Percentiles rank a stretch among this genome's conserved stretches.
phyloP scores from a whole-genome alignment of 2,113 vertebrate genomes.

The Platycercus adscitus region DNA sequence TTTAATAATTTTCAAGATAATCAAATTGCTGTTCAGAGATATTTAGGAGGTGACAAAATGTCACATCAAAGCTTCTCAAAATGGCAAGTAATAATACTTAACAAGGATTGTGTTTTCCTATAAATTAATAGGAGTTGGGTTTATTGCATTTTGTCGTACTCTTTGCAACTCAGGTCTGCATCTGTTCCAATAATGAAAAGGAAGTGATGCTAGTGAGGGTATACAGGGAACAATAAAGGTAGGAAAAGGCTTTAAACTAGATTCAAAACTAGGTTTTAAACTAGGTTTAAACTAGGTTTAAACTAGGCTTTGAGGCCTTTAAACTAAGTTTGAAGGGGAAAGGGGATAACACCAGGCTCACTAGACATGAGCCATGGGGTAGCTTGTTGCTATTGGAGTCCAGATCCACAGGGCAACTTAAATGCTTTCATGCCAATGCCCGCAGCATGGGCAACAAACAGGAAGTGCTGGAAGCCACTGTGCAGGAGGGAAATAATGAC shows the following conservation, averaged over 20 bases:
- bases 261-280: not conserved
- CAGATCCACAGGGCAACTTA: not conserved
- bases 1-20: slow-evolving; percentile 8
- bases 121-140: not conserved
- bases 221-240: not conserved
- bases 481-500: not conserved
- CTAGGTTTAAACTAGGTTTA: not conserved
- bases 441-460: not conserved
- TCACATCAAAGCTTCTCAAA: not conserved
- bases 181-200: not conserved
- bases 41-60: slow-evolving; percentile 21
- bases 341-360: not conserved
- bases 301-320: not conserved
- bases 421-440: not conserved
- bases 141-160: not conserved
- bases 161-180: not conserved
- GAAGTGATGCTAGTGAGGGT: not conserved
- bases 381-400: not conserved
- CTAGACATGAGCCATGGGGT: not conserved
- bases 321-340: not conserved
- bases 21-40: not conserved
- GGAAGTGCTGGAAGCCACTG: not conserved
- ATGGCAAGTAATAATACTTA: not conserved
- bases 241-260: not conserved
- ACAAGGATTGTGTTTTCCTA: not conserved